phyloP scores from a whole-genome alignment of 2,888 invertebrate species.

The Ichneumon xanthorius region DNA sequence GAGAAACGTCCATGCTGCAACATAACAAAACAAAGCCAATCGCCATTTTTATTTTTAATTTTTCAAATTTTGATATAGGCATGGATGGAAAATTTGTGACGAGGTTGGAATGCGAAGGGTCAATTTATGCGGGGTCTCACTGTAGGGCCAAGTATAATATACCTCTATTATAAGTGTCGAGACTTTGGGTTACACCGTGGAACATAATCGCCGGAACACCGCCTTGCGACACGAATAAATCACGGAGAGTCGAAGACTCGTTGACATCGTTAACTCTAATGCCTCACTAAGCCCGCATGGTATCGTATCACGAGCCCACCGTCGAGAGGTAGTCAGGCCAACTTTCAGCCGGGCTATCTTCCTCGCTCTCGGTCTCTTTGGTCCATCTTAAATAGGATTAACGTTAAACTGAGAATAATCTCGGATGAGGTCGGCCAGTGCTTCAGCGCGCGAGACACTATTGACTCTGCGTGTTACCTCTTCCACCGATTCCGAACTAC shows the following conservation, averaged over 20 bases:
- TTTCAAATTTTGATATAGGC: background rate
- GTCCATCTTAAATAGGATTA: slow-evolving; percentile 80
- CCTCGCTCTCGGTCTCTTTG: slow-evolving; percentile 27
- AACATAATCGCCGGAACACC: slow-evolving; percentile 61
- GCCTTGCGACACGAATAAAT: slow-evolving; percentile 68
- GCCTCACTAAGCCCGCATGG: slow-evolving; percentile 74
- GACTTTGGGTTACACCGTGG: slow-evolving; percentile 3
- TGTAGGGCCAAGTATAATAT: slow-evolving; percentile 7
- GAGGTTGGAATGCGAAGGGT: background rate
- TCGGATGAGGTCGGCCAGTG: slow-evolving; percentile 67
- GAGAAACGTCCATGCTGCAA: slow-evolving; percentile 1
- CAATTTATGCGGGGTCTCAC: background rate
- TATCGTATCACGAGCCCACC: slow-evolving; percentile 77
- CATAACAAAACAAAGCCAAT: background rate
- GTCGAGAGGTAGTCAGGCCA: slow-evolving; percentile 75
- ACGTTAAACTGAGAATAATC: slow-evolving; percentile 79
- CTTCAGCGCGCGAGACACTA: slow-evolving; percentile 55
- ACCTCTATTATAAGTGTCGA: slow-evolving; percentile 22
- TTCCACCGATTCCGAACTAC: slow-evolving; percentile 48
- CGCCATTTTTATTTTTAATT: background rate
- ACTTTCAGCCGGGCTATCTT: slow-evolving; percentile 77
- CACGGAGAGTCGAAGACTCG: slow-evolving; percentile 75
- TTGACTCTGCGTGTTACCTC: slow-evolving; percentile 63
- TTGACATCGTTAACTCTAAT: slow-evolving; percentile 79
- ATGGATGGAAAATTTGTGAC: background rate